These are phyloP conservation scores for Cabera pusaria DNA, from an alignment of 2,888 invertebrate species.

Conservation along the genomic window DNA sequence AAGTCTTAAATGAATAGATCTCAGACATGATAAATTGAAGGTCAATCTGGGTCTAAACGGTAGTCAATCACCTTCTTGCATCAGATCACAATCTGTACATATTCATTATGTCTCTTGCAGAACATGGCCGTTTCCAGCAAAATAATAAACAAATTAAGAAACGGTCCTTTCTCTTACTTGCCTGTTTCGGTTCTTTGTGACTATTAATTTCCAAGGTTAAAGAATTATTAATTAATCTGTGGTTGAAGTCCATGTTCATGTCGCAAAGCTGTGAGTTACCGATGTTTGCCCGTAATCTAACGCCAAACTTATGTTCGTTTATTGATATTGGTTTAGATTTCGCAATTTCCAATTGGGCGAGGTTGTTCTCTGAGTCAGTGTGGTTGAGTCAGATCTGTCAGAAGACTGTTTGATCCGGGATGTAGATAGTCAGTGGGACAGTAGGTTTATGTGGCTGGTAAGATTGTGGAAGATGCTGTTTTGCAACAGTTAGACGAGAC, in stretches of 20 bases:
- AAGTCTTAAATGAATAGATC: too few species aligned
- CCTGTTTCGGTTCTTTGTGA: conserved; percentile 3
- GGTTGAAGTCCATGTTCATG: too few species aligned
- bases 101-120: conserved; percentile 3
- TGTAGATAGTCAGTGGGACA: too few species aligned
- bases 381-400: neutral
- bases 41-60: too few species aligned
- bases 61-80: too few species aligned
- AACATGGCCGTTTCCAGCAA: conserved; percentile 9
- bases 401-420: conserved; percentile 1
- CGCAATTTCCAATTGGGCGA: conserved; percentile 19
- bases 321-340: conserved; percentile 18
- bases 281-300: conserved; percentile 13
- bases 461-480: too few species aligned
- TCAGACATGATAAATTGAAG: too few species aligned
- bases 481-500: too few species aligned
- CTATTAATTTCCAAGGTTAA: conserved; percentile 14
- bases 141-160: conserved; percentile 16
- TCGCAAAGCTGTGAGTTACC: conserved; percentile 10
- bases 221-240: too few species aligned
- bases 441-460: too few species aligned
- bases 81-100: conserved; percentile 1
- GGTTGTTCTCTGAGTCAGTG: conserved; percentile 8
- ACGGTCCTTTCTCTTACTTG: conserved; percentile 18
- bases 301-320: conserved; percentile 10